Percentiles rank a stretch among this genome's conserved stretches.
Evolutionary conservation across 2,797 vertebrate species (phyloP).

Genomic region (Esox masquinongy): DNA sequence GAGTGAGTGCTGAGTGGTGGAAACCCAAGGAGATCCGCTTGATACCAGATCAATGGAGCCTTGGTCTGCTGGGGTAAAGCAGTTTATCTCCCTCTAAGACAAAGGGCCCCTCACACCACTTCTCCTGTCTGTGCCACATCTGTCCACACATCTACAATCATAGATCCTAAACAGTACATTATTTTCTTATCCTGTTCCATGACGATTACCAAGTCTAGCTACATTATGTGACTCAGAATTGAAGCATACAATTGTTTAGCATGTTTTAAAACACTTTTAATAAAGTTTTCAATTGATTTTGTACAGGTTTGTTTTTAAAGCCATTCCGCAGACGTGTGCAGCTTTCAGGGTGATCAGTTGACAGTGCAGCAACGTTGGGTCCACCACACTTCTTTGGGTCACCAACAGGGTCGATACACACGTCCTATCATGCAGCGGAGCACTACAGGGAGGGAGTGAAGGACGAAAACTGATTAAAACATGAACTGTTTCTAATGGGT

Average conservation of each 20-base stretch:
- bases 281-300: constrained; percentile 8
- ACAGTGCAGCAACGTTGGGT: neutral
- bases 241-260: constrained; percentile 31
- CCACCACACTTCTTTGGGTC: constrained; percentile 66
- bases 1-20: constrained; percentile 15
- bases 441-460: constrained; percentile 67
- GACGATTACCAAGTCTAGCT: neutral
- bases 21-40: constrained; percentile 29
- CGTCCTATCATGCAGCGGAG: constrained; percentile 95
- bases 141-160: constrained; percentile 32
- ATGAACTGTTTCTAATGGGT: neutral
- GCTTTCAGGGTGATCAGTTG: constrained; percentile 10
- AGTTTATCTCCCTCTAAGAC: constrained; percentile 18
- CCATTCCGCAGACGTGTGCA: constrained; percentile 28
- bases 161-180: constrained; percentile 8
- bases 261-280: constrained; percentile 69
- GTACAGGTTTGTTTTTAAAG: constrained; percentile 19
- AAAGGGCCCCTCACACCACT: constrained; percentile 7
- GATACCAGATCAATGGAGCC: constrained; percentile 17
- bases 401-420: constrained; percentile 95
- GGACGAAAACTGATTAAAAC: constrained; percentile 5
- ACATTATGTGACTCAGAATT: neutral
- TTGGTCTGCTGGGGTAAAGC: constrained; percentile 15
- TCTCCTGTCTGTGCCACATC: constrained; percentile 13
- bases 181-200: constrained; percentile 8